Percentiles rank a stretch among this genome's conserved stretches.
Conservation (phyloP, 2,888 invertebrate species). For the Zaprionus lineosus region DNA sequence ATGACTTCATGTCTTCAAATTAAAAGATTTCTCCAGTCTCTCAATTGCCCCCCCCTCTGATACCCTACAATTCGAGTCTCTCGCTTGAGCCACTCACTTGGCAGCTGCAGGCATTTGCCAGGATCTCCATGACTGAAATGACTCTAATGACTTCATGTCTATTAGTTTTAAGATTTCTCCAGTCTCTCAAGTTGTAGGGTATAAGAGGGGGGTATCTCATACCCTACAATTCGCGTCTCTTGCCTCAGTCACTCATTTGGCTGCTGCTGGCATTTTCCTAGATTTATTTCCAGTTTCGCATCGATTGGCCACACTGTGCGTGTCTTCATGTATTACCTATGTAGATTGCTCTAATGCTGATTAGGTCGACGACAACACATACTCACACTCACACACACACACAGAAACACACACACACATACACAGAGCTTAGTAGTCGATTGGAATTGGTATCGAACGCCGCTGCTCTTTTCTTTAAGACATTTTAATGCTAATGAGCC, state of each 20-base stretch:
- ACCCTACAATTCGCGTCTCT: too few relatives aligned
- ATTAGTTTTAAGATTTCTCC: background rate
- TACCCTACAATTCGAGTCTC: too few relatives aligned
- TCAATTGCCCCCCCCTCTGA: too few relatives aligned
- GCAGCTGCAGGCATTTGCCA: too few relatives aligned
- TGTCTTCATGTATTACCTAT: slow-evolving; percentile 70
- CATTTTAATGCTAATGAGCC: slow-evolving; percentile 79
- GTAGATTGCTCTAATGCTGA: slow-evolving; percentile 76
- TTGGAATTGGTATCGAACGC: slow-evolving; percentile 78
- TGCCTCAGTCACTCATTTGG: too few relatives aligned
- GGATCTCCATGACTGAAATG: too few relatives aligned
- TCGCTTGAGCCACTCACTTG: too few relatives aligned
- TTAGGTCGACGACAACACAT: slow-evolving; percentile 60
- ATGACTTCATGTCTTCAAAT: too few relatives aligned
- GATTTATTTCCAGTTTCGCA: slow-evolving; percentile 12
- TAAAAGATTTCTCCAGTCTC: too few relatives aligned
- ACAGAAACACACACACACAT: slow-evolving; percentile 6
- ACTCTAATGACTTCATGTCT: slow-evolving; percentile 16
- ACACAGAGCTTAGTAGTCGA: slow-evolving; percentile 59
- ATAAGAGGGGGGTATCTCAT: too few relatives aligned
- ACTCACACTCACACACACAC: slow-evolving; percentile 10
- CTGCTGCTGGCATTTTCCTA: too few relatives aligned
- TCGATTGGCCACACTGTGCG: slow-evolving; percentile 53
- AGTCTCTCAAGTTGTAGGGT: too few relatives aligned
- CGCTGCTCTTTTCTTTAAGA: slow-evolving; percentile 73